Base-by-base conservation (phyloP, 2,797 vertebrate genomes). In the Mallotus villosus region DNA sequence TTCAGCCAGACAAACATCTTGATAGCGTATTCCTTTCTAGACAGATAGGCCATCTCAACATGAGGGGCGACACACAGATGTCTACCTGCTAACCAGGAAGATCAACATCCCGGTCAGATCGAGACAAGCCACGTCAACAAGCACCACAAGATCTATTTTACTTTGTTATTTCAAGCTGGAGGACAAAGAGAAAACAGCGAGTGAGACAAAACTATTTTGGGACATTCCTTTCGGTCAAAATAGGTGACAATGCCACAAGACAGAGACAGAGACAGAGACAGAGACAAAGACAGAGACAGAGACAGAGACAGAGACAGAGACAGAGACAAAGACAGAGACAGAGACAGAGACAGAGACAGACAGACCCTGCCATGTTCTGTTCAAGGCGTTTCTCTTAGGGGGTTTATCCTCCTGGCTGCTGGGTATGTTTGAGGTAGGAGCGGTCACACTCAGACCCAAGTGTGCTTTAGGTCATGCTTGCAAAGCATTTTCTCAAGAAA, bases 401-500 rank as follows among this genome's bases (percentile, higher is more conserved):
- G 22, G 21, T 27, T 60, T 25, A 60, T 1, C 24, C 22, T 24
- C 58, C 22, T 60, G 58, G 22, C 58, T 12, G 29, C 34, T 34
- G 1, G 61, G 41, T 34, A 29, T 63, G 27, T 34, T 8, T 34
- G 29, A 29, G 29, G 3, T 17, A 55, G 61, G 27, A 63, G 61
- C 27, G 3, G 27, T 8, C 61, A 32, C 29, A 63, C 61, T 63
- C 12, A 60, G 76, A 67, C 76, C 77, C 29, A 46, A 66, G 63
- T n/a, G 32, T 7, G 75, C 74, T 83, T 73, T 75, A 70, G 79
- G 74, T 83, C 76, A 82, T 62, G 81, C 71, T 81, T 77, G 76
- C 67, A 80, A 64, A 71, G 71, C 72, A 57, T 72, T 81, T 76
- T 81, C 37, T 66, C 77, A 25, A 60, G 22, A 60, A 22, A 4